A percentile compares a stretch with the other conserved stretches of the same genome.
Evolutionary conservation across 2,113 vertebrate genomes (phyloP).

Genomic region (Entelurus aequoreus): DNA sequence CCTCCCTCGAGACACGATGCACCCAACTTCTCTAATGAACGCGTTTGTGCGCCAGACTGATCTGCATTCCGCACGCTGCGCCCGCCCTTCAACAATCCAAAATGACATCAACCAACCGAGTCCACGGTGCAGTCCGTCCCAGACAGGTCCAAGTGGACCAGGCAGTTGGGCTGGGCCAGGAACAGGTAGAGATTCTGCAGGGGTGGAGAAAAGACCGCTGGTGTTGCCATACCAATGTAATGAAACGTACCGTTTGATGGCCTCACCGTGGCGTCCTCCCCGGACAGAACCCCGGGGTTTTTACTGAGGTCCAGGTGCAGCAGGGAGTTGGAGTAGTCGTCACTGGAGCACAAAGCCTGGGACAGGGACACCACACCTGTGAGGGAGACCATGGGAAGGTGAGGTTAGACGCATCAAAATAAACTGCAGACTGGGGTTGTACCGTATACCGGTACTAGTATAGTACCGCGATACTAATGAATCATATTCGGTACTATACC

Average conservation of each 20-base stretch:
- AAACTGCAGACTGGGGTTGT: too few relatives aligned
- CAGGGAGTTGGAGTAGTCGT: slow-evolving; percentile 84
- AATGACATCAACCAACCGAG: slow-evolving; percentile 70
- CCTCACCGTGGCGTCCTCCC: slow-evolving; percentile 84
- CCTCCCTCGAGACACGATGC: not conserved
- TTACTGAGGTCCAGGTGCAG: slow-evolving; percentile 85
- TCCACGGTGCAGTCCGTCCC: slow-evolving; percentile 85
- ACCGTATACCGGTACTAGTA: too few relatives aligned
- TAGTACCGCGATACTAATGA: too few relatives aligned
- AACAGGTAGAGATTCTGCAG: slow-evolving; percentile 83
- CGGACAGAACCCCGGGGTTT: slow-evolving; percentile 83
- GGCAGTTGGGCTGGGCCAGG: slow-evolving; percentile 85
- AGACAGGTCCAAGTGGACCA: slow-evolving; percentile 83
- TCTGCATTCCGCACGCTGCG: slow-evolving; percentile 31
- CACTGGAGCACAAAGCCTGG: slow-evolving; percentile 83
- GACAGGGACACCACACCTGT: slow-evolving; percentile 82
- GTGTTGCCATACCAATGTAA: not conserved
- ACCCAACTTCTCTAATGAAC: slow-evolving; percentile 11
- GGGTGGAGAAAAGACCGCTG: slow-evolving; percentile 3
- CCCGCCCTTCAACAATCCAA: not conserved
- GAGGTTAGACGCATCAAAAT: not conserved
- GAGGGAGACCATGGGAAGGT: not conserved
- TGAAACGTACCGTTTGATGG: not conserved
- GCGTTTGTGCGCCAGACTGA: slow-evolving; percentile 15
- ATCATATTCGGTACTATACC: too few relatives aligned